phyloP scores from a whole-genome alignment of 2,797 vertebrate species.

The Neosilurus hyrtlii region DNA sequence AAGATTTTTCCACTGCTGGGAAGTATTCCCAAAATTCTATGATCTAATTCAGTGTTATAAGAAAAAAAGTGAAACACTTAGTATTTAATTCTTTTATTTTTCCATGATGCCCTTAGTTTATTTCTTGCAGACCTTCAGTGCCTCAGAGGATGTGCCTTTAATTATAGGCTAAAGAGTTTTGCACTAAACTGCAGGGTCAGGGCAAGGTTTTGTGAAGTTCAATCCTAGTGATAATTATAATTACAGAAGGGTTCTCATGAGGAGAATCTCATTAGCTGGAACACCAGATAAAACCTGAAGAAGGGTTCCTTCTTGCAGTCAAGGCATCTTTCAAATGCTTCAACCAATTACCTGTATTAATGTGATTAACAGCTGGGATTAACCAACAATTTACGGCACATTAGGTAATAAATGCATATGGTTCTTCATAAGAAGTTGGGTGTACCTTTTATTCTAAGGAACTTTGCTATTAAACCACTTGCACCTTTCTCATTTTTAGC shows the following conservation, averaged over 20 bases:
- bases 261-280: conserved; percentile 67
- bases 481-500: not conserved
- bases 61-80: not conserved
- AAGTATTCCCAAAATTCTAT: not conserved
- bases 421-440: not conserved
- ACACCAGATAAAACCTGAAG: conserved; percentile 60
- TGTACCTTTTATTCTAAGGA: conserved; percentile 8
- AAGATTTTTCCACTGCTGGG: not conserved
- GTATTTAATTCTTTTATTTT: conserved; percentile 16
- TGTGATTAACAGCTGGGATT: conserved; percentile 49
- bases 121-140: conserved; percentile 18
- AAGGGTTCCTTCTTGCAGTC: conserved; percentile 47
- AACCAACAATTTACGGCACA: conserved; percentile 35
- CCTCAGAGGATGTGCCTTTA: conserved; percentile 32
- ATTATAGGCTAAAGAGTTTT: conserved; percentile 35
- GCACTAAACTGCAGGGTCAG: conserved; percentile 36
- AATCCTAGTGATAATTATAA: conserved; percentile 59
- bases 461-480: not conserved
- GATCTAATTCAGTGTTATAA: too few relatives aligned
- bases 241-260: conserved; percentile 61
- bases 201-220: conserved; percentile 36
- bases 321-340: conserved; percentile 49
- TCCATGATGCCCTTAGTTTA: conserved; percentile 27
- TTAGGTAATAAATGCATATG: conserved; percentile 20
- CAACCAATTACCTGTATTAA: conserved; percentile 52